Conservation (phyloP, 2,113 vertebrate genomes). For the Rhabdomys dilectus region DNA sequence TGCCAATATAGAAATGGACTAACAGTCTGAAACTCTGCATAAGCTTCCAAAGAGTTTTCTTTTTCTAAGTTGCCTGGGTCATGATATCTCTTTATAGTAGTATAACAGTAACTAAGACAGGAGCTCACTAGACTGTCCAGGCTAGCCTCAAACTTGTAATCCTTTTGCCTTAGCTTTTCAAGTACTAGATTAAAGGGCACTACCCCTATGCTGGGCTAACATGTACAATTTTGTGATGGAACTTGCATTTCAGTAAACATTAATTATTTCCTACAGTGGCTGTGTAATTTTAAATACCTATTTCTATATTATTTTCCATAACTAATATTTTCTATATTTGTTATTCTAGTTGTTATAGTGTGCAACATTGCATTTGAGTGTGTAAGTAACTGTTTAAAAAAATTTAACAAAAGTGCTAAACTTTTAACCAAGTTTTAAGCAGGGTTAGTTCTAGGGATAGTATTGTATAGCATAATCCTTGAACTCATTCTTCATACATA, state of each 20-base stretch:
- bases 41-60: background rate
- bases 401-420: background rate
- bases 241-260: background rate
- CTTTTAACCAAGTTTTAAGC: background rate
- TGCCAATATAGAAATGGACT: background rate
- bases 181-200: background rate
- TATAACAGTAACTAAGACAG: background rate
- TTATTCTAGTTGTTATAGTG: background rate
- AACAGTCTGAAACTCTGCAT: background rate
- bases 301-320: background rate
- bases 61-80: background rate
- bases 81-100: background rate
- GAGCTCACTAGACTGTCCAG: background rate
- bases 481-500: background rate
- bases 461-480: background rate
- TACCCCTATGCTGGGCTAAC: background rate
- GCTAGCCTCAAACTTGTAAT: background rate
- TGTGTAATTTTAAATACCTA: background rate
- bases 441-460: background rate
- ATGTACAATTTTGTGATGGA: too few species aligned
- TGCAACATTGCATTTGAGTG: background rate
- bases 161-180: background rate
- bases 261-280: background rate
- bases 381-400: background rate
- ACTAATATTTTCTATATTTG: background rate